Percentiles rank a stretch among this genome's conserved stretches.
phyloP scores from a whole-genome alignment of 2,797 vertebrate species.

The Odontamblyopus lacepedii region DNA sequence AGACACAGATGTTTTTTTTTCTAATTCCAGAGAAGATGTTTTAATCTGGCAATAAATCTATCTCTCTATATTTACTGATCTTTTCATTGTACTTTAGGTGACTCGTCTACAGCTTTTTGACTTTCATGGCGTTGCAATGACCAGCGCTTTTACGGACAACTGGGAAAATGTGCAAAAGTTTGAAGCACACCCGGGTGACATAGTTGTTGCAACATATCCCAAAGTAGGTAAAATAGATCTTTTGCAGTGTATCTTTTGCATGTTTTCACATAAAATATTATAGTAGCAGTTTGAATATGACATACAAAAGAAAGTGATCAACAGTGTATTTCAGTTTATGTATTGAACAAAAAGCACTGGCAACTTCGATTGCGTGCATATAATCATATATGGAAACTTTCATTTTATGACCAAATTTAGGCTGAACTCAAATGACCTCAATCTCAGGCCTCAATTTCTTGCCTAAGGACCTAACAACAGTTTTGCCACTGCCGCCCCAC shows the following conservation, averaged over 20 bases:
- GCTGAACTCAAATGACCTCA: no score
- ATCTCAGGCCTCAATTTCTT: no score
- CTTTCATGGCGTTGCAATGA: slow-evolving; percentile 67
- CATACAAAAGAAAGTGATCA: neutral
- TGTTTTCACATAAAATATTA: neutral
- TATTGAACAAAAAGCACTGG: no score
- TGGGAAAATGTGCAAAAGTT: slow-evolving; percentile 72
- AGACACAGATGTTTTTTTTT: neutral
- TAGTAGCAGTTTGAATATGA: neutral
- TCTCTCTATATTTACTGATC: neutral
- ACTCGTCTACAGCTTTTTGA: slow-evolving; percentile 24
- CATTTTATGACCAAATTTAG: no score
- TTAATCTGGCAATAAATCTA: neutral
- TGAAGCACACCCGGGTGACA: slow-evolving; percentile 70
- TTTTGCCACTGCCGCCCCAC: no score
- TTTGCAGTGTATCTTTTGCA: neutral
- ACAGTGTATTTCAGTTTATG: neutral
- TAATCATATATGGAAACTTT: no score
- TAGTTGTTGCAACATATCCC: slow-evolving; percentile 48
- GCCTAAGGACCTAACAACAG: no score
- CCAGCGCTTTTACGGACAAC: slow-evolving; percentile 56
- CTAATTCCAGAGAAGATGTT: neutral
- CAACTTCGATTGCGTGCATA: no score
- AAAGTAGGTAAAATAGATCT: slow-evolving; percentile 61
- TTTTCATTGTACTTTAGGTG: neutral